These are phyloP conservation scores for Eupithecia abbreviata DNA, from an alignment of 2,888 invertebrate genomes.

Conservation along the genomic window DNA sequence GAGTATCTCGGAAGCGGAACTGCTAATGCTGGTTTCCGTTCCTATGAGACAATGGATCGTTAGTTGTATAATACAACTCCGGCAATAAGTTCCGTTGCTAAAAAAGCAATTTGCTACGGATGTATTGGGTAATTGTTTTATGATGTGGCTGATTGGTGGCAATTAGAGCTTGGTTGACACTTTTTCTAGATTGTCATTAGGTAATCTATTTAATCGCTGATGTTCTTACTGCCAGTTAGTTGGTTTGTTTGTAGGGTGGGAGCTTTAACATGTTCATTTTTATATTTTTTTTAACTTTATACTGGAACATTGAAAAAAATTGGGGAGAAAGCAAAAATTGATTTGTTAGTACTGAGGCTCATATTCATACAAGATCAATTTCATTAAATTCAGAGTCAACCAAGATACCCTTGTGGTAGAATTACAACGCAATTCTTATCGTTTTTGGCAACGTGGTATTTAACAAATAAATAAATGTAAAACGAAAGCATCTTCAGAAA, in stretches of 20 bases:
- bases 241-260: background rate
- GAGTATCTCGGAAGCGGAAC: constrained; percentile 67
- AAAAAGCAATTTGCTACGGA: constrained; percentile 46
- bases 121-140: constrained; percentile 27
- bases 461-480: background rate
- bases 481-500: background rate
- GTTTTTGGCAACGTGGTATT: background rate
- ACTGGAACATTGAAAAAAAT: background rate
- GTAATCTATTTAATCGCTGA: background rate
- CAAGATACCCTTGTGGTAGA: background rate
- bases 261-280: background rate
- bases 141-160: constrained; percentile 19
- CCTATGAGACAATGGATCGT: constrained; percentile 60
- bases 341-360: background rate
- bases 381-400: too few species aligned
- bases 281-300: too few species aligned
- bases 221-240: background rate
- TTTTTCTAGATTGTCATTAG: constrained; percentile 4
- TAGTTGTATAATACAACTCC: constrained; percentile 52
- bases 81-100: constrained; percentile 42
- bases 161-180: constrained; percentile 10
- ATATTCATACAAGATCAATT: background rate
- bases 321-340: background rate
- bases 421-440: background rate
- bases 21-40: constrained; percentile 57